Base-by-base conservation (phyloP, 1,140 invertebrate genomes). In the Thaumatotibia leucotreta region DNA sequence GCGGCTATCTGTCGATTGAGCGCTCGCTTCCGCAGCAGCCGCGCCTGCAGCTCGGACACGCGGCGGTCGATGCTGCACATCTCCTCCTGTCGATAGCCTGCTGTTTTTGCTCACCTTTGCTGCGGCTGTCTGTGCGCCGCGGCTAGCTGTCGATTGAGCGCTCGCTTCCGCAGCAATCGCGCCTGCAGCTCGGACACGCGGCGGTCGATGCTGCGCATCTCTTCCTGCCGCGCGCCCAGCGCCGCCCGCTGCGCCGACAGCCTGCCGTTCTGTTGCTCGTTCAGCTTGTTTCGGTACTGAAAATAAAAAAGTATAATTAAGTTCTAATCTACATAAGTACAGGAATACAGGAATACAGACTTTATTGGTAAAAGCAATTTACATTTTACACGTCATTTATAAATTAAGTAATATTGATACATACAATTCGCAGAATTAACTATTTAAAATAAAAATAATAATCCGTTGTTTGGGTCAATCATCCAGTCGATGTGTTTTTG, bases 221-320 rank as follows among this genome's bases (percentile, higher is more conserved):
- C 97, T 66, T 97, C 96, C 81, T 98, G 96, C 23, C 96, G 89
- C 73, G 97, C 95, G 14, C 95, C 94, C 70, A 99, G 87, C 14
- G 96, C 95, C 71, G 98, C 96, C 52, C 97, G 93, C 88, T 98
- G 97, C 72, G 96, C 95, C 61, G 95, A 95, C 63, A 99, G 92
- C 66, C 97, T 93, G 33, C 95, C 95, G 84, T 96, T 97, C 88
- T 99, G 97, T 82, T 99, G 97, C 83, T 98, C 96, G 86, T 98
- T 98, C 84, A 99, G 91, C 86, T 98, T 98, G 91, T 98, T 98
- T 22, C 97, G 96, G 86, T 98, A 98, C 97, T 99, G 91, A 45
- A n/a, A n/a, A n/a, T n/a, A 66, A 45, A 11, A n/a, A 10, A 39
- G 45, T n/a, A n/a, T n/a, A n/a, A n/a, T n/a, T n/a, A n/a, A n/a